Base-by-base conservation (phyloP, 37 sponge, comb jelly and placozoan species). In the Spongia lamella region DNA sequence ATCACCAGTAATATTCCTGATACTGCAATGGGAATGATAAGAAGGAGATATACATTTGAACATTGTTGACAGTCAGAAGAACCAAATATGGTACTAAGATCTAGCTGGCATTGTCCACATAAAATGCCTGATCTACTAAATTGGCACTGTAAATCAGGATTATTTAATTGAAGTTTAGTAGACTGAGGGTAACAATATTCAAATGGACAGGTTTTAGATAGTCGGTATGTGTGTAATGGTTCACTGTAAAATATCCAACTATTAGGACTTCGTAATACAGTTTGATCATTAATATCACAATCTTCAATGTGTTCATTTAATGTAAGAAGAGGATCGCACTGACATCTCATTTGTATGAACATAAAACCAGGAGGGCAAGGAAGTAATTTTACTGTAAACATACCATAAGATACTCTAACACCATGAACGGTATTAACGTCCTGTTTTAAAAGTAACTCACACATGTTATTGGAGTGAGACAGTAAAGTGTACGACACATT, bases 101-200 rank as follows among this genome's bases (percentile, higher is more conserved):
- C 17, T 4, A 3, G 1, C 20, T 38, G 43, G 26, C 68, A 66
- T 24, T 22, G 49, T 66, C 68, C 68, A 66, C 68, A 66, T n/a
- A 66, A 26, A 50, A 38, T 17, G 31, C 63, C 63, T 3, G 63
- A 63, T 20, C 63, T 32, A 11, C 33, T 32, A 25, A 63, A 63
- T 29, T n/a, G 21, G 25, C 68, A 66, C 68, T 66, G 68, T 20
- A n/a, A 43, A 66, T 66, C 68, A 26, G 68, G 68, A 17, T 16
- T 33, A n/a, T 66, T 50, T 25, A 66, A 38, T 21, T 66, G 3
- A 20, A 66, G 39, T 2, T 38, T 33, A 38, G 22, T 22, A 36
- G 22, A 47, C 2, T 38, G 49, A n/a, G 43, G 39, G 2, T 36
- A 47, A 50, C 68, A 66, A 50, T 66, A 66, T 43, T 38, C 68